Evolutionary conservation across 2,888 invertebrate species (phyloP), one percentile per base, ranked within the genome.

Genomic region (Leptothorax acervorum): DNA sequence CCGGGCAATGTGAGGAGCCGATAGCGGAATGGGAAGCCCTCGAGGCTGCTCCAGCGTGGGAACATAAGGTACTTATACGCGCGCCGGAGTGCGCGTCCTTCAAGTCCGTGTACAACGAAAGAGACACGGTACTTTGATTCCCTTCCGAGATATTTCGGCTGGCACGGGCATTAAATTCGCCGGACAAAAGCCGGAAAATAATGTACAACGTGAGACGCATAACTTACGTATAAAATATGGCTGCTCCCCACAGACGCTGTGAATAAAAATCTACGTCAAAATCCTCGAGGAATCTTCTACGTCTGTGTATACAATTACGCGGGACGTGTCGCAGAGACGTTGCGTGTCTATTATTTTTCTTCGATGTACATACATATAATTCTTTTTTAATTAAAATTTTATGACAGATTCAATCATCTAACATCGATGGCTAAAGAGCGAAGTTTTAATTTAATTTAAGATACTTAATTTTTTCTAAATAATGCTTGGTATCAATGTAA

Each of bases 1-100:
- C 91, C 89, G 87, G 87, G 87, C 91, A 91, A 91, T 91, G 92
- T 88, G 91, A 91, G 51, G 79, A 81, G 90, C 90, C 92, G 92
- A 93, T 93, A 92, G 92, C 91, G 92, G 92, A 93, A 92, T 92
- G 92, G 92, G 92, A 92, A 93, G 93, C 93, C 92, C 93, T 91
- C 89, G 92, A 91, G 92, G 92, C 91, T 92, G 92, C 92, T 93
- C 92, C 92, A 92, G 91, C 94, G 94, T 94, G 94, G 94, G 94
- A 94, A 94, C 93, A 93, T 89, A 88, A 91, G 87, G 89, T 88
- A 90, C 91, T 87, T 87, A 86, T 88, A 89, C 89, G 88, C 84
- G 86, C 90, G 23, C 18, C 35, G 82, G 75, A 88, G 86, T n/a
- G 53, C 76, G 78, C 90, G 88, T 92, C 91, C 91, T 91, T 91